Percentiles rank a stretch among this genome's conserved stretches.
These are phyloP conservation scores for Tapera naevia DNA, from an alignment of 2,797 vertebrate genomes.

Conservation along the genomic window DNA sequence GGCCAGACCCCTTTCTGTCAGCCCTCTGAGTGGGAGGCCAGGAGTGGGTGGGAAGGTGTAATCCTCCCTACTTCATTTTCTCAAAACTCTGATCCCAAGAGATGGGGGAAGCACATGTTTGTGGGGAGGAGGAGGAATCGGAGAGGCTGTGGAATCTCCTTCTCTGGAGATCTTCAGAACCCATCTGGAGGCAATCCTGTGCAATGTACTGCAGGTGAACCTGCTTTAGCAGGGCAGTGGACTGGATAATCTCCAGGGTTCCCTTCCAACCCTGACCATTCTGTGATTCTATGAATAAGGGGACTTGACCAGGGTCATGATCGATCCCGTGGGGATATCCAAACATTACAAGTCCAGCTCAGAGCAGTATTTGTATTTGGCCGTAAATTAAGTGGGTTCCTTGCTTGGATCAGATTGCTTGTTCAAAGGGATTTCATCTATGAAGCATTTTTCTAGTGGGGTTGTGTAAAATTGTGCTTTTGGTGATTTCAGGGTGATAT, in stretches of 20 bases:
- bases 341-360: neutral
- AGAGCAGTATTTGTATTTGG: neutral
- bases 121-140: neutral
- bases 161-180: too few species aligned
- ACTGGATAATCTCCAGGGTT: too few species aligned
- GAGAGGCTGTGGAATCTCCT: too few species aligned
- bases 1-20: neutral
- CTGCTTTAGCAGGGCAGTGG: too few species aligned
- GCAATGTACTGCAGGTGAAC: too few species aligned
- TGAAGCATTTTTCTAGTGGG: neutral
- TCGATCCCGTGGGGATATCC: neutral
- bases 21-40: neutral
- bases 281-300: neutral
- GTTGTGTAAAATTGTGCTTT: neutral
- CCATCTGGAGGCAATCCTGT: too few species aligned
- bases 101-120: rapidly evolving
- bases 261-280: too few species aligned
- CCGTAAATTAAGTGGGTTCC: neutral
- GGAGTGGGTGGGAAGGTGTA: neutral
- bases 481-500: neutral
- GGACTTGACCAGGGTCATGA: neutral
- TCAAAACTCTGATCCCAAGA: neutral
- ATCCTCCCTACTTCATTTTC: neutral
- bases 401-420: neutral
- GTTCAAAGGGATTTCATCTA: neutral